Evolutionary conservation across 2,797 vertebrate genomes (phyloP).

Genomic region (Malurus leucopterus): DNA sequence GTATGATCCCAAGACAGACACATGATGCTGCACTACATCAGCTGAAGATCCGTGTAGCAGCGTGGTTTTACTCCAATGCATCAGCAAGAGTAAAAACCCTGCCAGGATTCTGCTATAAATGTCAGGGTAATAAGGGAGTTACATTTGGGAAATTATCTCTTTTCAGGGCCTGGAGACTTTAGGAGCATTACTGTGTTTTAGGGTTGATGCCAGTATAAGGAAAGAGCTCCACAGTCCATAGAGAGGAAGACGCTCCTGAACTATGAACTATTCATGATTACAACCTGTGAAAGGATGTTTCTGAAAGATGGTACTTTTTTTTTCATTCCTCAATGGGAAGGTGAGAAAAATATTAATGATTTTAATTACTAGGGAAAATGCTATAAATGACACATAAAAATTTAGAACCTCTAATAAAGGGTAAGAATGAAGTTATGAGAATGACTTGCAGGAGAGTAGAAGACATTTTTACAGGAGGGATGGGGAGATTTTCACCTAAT

Average conservation of each 20-base stretch:
- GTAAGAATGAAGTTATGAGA: neutral
- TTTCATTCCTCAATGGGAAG: neutral
- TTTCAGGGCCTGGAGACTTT: neutral
- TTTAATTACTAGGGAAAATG: conserved; percentile 10
- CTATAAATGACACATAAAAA: neutral
- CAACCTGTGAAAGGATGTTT: neutral
- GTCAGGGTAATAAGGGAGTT: neutral
- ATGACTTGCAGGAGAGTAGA: neutral
- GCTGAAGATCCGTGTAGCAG: neutral
- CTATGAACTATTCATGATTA: neutral
- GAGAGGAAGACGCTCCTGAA: neutral
- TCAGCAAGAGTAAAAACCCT: neutral
- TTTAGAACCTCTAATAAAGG: conserved; percentile 1
- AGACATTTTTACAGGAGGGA: neutral
- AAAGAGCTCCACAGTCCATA: neutral
- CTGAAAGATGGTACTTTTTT: neutral
- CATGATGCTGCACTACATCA: neutral
- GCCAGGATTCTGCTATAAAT: neutral
- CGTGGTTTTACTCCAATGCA: neutral
- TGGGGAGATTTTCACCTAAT: neutral
- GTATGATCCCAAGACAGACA: too few relatives aligned
- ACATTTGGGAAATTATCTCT: neutral
- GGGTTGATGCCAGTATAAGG: neutral
- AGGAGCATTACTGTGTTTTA: neutral
- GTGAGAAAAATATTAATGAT: neutral